These are phyloP conservation scores for Urophycis tenuis DNA, from an alignment of 2,797 vertebrate genomes.

Conservation along the genomic window DNA sequence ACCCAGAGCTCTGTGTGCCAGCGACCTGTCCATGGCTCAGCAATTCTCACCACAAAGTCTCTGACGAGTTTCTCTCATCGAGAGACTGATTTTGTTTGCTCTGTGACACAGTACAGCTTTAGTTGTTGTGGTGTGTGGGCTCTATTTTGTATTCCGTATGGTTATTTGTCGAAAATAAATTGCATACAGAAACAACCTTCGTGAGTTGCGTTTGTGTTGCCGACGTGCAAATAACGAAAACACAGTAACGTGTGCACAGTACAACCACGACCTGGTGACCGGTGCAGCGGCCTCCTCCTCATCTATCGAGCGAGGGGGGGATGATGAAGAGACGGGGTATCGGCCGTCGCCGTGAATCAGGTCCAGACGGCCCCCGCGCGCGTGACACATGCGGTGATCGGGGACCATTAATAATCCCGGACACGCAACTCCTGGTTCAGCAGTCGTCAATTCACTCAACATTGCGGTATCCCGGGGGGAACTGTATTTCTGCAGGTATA, in stretches of 20 bases:
- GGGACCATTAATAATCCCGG: slow-evolving; percentile 41
- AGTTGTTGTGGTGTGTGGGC: slow-evolving; percentile 43
- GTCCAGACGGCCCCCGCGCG: no score
- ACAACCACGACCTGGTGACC: no score
- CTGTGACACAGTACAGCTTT: slow-evolving; percentile 32
- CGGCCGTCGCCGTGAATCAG: slow-evolving; percentile 40
- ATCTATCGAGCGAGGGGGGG: slow-evolving; percentile 21
- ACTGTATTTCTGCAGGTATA: slow-evolving; percentile 27
- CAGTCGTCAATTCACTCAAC: slow-evolving; percentile 23
- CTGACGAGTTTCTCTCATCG: slow-evolving; percentile 24
- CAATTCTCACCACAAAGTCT: slow-evolving; percentile 14
- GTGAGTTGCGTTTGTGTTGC: slow-evolving; percentile 18
- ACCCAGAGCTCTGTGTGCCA: slow-evolving; percentile 41
- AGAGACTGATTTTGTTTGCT: slow-evolving; percentile 18
- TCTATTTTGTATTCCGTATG: slow-evolving; percentile 64
- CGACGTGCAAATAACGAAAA: not conserved
- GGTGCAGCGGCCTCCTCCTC: not conserved
- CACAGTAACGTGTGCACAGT: not conserved
- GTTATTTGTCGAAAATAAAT: slow-evolving; percentile 62
- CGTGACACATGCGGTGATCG: not conserved
- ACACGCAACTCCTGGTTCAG: slow-evolving; percentile 31
- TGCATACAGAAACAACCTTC: slow-evolving; percentile 5
- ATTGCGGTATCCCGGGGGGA: slow-evolving; percentile 16
- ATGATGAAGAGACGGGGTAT: slow-evolving; percentile 23
- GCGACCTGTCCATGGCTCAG: slow-evolving; percentile 28